phyloP scores from a whole-genome alignment of 2,797 vertebrate species.

The Pteropus rufus region DNA sequence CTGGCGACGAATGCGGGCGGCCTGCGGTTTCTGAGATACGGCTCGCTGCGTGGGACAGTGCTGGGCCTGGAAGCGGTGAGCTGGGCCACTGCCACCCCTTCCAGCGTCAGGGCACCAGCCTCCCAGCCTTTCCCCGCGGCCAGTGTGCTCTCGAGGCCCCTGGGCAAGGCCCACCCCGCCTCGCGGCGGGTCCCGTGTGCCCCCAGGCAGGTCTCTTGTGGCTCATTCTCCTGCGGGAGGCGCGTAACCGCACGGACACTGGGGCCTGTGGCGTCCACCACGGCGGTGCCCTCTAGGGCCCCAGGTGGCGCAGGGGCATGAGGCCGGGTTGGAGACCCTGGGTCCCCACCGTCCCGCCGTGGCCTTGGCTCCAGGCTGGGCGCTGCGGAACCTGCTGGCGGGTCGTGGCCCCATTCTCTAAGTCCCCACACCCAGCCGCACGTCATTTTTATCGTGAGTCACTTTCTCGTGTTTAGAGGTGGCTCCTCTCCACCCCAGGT shows the following conservation, averaged over 20 bases:
- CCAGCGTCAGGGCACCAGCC: neutral
- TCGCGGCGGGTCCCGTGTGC: too few species aligned
- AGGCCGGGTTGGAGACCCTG: neutral
- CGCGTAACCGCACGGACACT: neutral
- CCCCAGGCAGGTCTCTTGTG: neutral
- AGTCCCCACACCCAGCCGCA: too few species aligned
- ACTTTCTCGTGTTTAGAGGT: too few species aligned
- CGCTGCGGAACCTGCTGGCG: neutral
- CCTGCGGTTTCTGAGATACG: slow-evolving; percentile 92
- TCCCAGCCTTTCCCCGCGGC: neutral
- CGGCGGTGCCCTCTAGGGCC: neutral
- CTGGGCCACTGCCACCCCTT: rapidly evolving
- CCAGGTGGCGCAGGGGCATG: rapidly evolving
- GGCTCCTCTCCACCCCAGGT: too few species aligned
- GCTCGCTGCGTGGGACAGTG: slow-evolving; percentile 92
- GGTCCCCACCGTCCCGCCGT: neutral
- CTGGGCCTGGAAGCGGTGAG: slow-evolving; percentile 95
- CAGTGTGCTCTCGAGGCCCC: neutral
- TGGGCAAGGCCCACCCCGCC: neutral
- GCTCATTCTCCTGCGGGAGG: neutral
- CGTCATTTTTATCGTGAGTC: too few species aligned
- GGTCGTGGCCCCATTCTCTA: rapidly evolving
- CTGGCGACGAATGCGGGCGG: slow-evolving; percentile 97
- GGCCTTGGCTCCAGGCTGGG: neutral
- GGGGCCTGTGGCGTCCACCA: neutral